A percentile compares a stretch with the other conserved stretches of the same genome.
These are phyloP conservation scores for Paralvinella palmiformis DNA, from an alignment of 1,140 invertebrate species.

Conservation along the genomic window DNA sequence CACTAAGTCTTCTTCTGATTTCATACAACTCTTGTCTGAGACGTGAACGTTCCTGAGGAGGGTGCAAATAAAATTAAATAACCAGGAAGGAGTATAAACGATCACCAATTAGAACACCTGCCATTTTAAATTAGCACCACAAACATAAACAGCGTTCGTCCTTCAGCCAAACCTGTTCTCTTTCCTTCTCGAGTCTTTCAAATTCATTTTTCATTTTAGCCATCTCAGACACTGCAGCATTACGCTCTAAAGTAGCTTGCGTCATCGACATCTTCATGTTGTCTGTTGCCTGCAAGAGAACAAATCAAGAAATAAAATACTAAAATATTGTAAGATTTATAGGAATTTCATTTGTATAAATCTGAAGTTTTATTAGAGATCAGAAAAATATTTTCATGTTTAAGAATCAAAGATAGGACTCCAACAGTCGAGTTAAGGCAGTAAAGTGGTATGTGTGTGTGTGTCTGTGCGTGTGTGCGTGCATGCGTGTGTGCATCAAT, in stretches of 20 bases:
- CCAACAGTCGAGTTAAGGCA: too few species aligned
- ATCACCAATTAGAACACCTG: not conserved
- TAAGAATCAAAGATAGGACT: too few species aligned
- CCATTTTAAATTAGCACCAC: not conserved
- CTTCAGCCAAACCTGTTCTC: conserved; percentile 29
- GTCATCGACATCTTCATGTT: conserved; percentile 32
- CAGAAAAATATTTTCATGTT: too few species aligned
- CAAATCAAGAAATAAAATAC: too few species aligned
- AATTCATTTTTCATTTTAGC: conserved; percentile 27
- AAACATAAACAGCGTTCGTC: not conserved
- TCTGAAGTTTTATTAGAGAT: too few species aligned
- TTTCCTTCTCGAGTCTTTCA: conserved; percentile 25
- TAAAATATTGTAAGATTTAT: too few species aligned
- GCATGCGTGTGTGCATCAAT: not conserved
- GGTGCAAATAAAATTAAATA: too few species aligned
- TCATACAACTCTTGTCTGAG: conserved; percentile 31
- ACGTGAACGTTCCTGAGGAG: conserved; percentile 28
- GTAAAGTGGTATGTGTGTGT: too few species aligned
- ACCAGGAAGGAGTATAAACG: too few species aligned
- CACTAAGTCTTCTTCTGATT: conserved; percentile 28
- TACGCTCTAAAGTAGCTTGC: conserved; percentile 33
- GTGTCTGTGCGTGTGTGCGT: not conserved
- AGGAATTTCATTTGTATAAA: too few species aligned
- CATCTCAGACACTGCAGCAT: conserved; percentile 30
- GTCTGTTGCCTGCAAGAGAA: conserved; percentile 25